Base-by-base conservation (phyloP, 2,113 vertebrate genomes). In the Sphaerodactylus townsendi region DNA sequence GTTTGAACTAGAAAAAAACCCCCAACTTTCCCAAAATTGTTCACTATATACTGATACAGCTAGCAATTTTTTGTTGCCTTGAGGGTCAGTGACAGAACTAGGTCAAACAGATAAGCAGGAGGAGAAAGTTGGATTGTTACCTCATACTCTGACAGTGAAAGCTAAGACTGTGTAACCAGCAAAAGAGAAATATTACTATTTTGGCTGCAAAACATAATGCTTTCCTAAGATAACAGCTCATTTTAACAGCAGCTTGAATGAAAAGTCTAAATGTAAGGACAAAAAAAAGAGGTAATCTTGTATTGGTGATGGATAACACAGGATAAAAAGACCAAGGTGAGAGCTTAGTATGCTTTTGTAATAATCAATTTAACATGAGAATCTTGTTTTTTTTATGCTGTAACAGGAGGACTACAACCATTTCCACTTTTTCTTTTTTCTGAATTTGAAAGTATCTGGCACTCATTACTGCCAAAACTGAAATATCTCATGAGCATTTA, bases 401-500 rank as follows among this genome's bases (percentile, higher is more conserved):
- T 89, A 86, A 59, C 25, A 86, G 73, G 62, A 91, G 4, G 17
- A 37, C 82, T 85, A 87, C 88, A 85, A 25, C 10, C 28, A 65
- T 77, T 56, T 56, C 6, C 50, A 3, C 19, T 53, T 56, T 17
- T 23, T 53, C 14, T 53, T 14, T 78, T 84, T 81, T 65, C 74
- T 87, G 62, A 25, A 89, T 85, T 90, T 90, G 84, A 79, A 74
- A 8, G 69, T 87, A 82, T 92, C 88, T 91, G 91, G 73, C 91
- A 66, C 88, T 91, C 87, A 92, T 92, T 91, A 88, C 25, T 92
- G 17, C 41, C 83, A 17, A 48, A 87, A 35, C 44, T 84, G 84
- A 93, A 90, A 81, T 89, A 80, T 75, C 72, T 87, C 30, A 78
- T 87, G 92, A 93, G 74, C 6, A 77, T 85, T 95, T 88, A 10